These are phyloP conservation scores for Brachyistius frenatus DNA, from an alignment of 2,113 vertebrate species.

Conservation along the genomic window DNA sequence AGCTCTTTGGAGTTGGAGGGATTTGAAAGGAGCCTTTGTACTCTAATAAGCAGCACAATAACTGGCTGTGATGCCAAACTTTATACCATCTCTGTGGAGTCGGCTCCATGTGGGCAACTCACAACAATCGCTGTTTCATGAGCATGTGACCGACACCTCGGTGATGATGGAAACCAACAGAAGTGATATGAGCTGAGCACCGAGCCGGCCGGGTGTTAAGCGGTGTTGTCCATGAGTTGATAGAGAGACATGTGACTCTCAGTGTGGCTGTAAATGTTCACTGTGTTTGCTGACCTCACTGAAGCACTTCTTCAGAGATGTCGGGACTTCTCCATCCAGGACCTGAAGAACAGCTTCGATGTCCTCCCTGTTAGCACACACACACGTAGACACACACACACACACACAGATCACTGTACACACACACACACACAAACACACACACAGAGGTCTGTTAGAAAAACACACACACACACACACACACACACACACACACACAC, in stretches of 20 bases:
- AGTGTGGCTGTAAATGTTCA: background rate
- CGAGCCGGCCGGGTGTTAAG: too few species aligned
- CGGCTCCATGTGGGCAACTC: constrained; percentile 2
- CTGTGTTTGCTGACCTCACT: constrained; percentile 87
- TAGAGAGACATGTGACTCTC: background rate
- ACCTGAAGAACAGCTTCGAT: constrained; percentile 94
- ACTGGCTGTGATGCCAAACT: constrained; percentile 19
- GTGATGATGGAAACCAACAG: too few species aligned
- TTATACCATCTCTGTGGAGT: constrained; percentile 27
- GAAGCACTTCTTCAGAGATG: constrained; percentile 94
- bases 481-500: constrained; percentile 21
- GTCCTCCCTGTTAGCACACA: constrained; percentile 94
- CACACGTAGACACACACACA: too few species aligned
- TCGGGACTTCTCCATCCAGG: constrained; percentile 95
- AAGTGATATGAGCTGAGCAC: background rate
- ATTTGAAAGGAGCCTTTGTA: constrained; percentile 31
- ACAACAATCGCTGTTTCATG: constrained; percentile 16
- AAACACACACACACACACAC: constrained; percentile 20
- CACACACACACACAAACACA: constrained; percentile 27
- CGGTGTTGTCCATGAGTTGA: background rate
- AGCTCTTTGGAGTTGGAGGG: background rate
- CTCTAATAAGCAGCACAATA: constrained; percentile 47
- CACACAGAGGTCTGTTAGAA: constrained; percentile 88
- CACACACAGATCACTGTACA: constrained; percentile 91
- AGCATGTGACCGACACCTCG: constrained; percentile 7